These are phyloP conservation scores for Cydia pomonella DNA, from an alignment of 1,140 invertebrate genomes.

Conservation along the genomic window DNA sequence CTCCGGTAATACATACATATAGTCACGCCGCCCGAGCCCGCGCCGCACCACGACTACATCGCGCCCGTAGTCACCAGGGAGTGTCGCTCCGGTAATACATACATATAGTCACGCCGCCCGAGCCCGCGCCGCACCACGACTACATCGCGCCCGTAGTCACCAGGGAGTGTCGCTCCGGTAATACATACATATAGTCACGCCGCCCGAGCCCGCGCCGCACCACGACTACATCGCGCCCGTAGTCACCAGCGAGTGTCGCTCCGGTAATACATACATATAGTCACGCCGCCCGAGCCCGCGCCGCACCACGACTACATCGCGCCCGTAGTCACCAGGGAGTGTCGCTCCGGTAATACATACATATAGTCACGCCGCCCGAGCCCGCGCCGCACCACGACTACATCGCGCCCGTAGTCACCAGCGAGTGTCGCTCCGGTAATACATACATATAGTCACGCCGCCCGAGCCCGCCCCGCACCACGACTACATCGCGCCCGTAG, in stretches of 20 bases:
- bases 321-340: conserved; percentile 89
- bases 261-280: too few species aligned
- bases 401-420: conserved; percentile 86
- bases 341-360: conserved; percentile 82
- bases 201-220: conserved; percentile 58
- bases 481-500: conserved; percentile 85
- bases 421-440: conserved; percentile 85
- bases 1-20: too few species aligned
- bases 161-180: conserved; percentile 86
- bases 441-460: too few species aligned
- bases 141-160: conserved; percentile 86
- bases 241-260: conserved; percentile 87
- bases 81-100: conserved; percentile 83
- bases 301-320: conserved; percentile 83
- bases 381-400: conserved; percentile 79
- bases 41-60: conserved; percentile 82
- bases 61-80: conserved; percentile 88
- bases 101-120: conserved; percentile 34
- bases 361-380: conserved; percentile 32
- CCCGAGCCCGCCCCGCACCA: conserved; percentile 69
- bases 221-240: conserved; percentile 85
- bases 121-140: conserved; percentile 75
- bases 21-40: conserved; percentile 21
- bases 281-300: conserved; percentile 35
- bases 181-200: too few species aligned